Percentiles rank a stretch among this genome's conserved stretches.
Conservation (phyloP, 1,140 invertebrate genomes). For the Zaprionus gabonicus region DNA sequence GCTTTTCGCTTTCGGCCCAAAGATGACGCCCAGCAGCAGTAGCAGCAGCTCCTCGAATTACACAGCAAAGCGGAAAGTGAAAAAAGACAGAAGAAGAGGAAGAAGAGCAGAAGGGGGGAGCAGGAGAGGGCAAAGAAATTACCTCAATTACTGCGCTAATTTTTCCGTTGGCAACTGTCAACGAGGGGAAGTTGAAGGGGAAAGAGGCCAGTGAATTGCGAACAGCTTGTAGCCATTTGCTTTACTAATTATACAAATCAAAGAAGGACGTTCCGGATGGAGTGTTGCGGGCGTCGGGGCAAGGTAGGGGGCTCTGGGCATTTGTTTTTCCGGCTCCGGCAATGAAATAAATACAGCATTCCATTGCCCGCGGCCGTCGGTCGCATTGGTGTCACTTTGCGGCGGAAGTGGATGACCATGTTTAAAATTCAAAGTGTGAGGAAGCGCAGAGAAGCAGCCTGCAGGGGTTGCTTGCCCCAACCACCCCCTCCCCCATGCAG, state of each 20-base stretch:
- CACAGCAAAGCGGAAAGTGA: conserved; percentile 20
- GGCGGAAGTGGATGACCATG: conserved; percentile 79
- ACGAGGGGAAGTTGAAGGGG: not conserved
- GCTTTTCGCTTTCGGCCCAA: conserved; percentile 68
- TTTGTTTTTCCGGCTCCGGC: conserved; percentile 48
- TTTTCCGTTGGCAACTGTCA: conserved; percentile 46
- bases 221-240: conserved; percentile 83
- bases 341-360: conserved; percentile 80
- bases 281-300: too few species aligned
- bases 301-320: conserved; percentile 8
- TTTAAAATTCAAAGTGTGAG: conserved; percentile 55
- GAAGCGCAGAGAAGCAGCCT: not conserved
- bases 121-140: conserved; percentile 58
- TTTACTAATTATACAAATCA: conserved; percentile 79
- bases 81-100: conserved; percentile 20
- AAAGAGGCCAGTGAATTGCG: conserved; percentile 52
- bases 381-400: conserved; percentile 75
- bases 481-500: conserved; percentile 22
- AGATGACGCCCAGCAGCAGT: conserved; percentile 45
- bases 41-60: conserved; percentile 52
- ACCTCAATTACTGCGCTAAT: conserved; percentile 77
- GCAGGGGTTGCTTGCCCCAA: conserved; percentile 17
- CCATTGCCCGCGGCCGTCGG: conserved; percentile 51
- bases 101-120: not conserved
- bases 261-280: conserved; percentile 28